These are phyloP conservation scores for Noctua janthina DNA, from an alignment of 2,888 invertebrate species.

Conservation along the genomic window DNA sequence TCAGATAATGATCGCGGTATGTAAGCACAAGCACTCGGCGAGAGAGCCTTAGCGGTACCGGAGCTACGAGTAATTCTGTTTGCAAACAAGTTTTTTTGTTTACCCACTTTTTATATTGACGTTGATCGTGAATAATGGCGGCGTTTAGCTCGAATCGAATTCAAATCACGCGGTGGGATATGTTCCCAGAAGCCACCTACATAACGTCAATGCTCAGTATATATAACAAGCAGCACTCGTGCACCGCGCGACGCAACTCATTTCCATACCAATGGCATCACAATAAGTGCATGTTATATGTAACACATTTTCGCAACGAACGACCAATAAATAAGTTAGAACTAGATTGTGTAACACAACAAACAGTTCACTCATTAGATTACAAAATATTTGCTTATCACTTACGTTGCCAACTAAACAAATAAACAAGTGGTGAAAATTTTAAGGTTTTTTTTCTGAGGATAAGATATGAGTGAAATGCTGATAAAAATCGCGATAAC, in stretches of 20 bases:
- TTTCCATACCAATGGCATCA: conserved; percentile 79
- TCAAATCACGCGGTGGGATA: conserved; percentile 29
- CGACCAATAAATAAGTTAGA: conserved; percentile 72
- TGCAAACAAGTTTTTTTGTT: conserved; percentile 70
- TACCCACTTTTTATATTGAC: conserved; percentile 42
- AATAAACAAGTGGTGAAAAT: conserved; percentile 86
- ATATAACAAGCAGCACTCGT: conserved; percentile 29
- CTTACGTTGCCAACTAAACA: conserved; percentile 76
- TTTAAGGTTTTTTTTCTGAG: conserved; percentile 70
- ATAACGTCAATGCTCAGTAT: conserved; percentile 27
- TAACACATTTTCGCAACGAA: conserved; percentile 76
- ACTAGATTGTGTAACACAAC: conserved; percentile 76
- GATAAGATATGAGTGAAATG: conserved; percentile 87
- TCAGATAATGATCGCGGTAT: conserved; percentile 78
- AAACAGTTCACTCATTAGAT: conserved; percentile 74
- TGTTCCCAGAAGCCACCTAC: conserved; percentile 36
- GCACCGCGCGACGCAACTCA: conserved; percentile 66
- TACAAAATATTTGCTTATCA: conserved; percentile 85
- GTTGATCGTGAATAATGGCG: conserved; percentile 22
- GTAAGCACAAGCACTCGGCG: conserved; percentile 61
- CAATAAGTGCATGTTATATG: conserved; percentile 71
- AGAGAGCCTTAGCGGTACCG: conserved; percentile 69
- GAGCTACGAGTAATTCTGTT: conserved; percentile 60
- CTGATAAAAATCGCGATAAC: conserved; percentile 75
- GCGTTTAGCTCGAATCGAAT: conserved; percentile 42